A percentile compares a stretch with the other conserved stretches of the same genome.
phyloP scores from a whole-genome alignment of 2,888 invertebrate genomes.

The Oxyscelio sp. region DNA sequence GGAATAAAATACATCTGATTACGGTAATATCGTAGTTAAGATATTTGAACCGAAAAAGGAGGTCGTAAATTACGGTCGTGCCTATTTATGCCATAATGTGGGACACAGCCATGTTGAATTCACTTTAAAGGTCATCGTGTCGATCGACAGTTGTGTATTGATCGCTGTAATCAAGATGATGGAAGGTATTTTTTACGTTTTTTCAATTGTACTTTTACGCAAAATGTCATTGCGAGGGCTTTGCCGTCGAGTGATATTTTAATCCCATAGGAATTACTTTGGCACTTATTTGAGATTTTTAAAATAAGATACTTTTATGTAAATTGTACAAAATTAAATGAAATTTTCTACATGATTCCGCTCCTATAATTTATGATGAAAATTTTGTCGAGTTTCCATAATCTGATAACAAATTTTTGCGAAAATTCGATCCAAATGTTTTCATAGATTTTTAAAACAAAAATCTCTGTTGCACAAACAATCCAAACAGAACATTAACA shows the following conservation, averaged over 20 bases:
- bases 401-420: too few species aligned
- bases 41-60: slow-evolving; percentile 70
- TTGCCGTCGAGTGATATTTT: slow-evolving; percentile 26
- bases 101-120: slow-evolving; percentile 58
- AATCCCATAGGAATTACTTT: slow-evolving; percentile 16
- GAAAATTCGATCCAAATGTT: too few species aligned
- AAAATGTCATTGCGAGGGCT: slow-evolving; percentile 39
- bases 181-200: slow-evolving; percentile 30
- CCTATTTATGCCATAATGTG: slow-evolving; percentile 62
- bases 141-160: slow-evolving; percentile 67
- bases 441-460: too few species aligned
- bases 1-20: slow-evolving; percentile 65
- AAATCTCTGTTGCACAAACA: too few species aligned
- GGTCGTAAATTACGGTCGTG: slow-evolving; percentile 69
- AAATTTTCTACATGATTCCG: too few species aligned
- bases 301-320: slow-evolving; percentile 4
- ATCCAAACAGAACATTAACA: too few species aligned
- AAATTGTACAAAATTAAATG: not conserved
- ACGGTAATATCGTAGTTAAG: slow-evolving; percentile 53
- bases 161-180: slow-evolving; percentile 59
- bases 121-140: slow-evolving; percentile 65
- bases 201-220: slow-evolving; percentile 49
- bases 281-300: slow-evolving; percentile 23
- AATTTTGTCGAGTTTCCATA: too few species aligned
- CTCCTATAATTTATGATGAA: too few species aligned